Evolutionary conservation across 2,113 vertebrate species (phyloP).

Genomic region (Chaetops frenatus): DNA sequence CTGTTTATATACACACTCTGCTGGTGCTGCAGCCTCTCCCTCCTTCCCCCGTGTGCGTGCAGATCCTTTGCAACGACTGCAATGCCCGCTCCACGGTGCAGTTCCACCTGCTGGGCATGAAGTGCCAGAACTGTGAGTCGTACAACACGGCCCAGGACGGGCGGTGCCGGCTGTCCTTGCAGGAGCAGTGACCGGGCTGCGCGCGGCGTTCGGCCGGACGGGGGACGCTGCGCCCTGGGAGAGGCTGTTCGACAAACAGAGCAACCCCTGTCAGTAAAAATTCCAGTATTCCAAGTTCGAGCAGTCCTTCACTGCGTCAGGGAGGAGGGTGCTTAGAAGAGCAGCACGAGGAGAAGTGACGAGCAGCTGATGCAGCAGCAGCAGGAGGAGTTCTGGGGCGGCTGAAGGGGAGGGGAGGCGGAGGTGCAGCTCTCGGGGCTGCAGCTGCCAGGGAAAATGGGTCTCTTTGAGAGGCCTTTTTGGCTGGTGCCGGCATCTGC

Average conservation of each 20-base stretch:
- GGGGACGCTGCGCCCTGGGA: not conserved
- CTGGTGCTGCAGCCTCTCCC: not conserved
- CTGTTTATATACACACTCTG: not conserved
- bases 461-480: not conserved
- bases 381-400: not conserved
- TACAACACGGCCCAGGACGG: conserved; percentile 92
- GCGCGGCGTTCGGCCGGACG: fast-evolving
- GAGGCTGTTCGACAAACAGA: not conserved
- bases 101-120: conserved; percentile 93
- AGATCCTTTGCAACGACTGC: conserved; percentile 96
- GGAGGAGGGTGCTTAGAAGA: not conserved
- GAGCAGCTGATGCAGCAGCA: not conserved
- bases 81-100: conserved; percentile 80
- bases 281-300: not conserved
- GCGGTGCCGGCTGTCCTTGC: conserved; percentile 56
- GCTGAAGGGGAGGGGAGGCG: not conserved
- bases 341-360: not conserved
- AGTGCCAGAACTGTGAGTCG: conserved; percentile 85
- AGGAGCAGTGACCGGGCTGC: not conserved
- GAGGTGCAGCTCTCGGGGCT: not conserved
- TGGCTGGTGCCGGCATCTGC: not conserved
- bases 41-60: not conserved
- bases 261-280: not conserved
- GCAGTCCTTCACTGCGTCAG: not conserved
- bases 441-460: not conserved